Percentiles rank a stretch among this genome's conserved stretches.
phyloP scores from a whole-genome alignment of 2,888 invertebrate species.

The Rhingia rostrata region DNA sequence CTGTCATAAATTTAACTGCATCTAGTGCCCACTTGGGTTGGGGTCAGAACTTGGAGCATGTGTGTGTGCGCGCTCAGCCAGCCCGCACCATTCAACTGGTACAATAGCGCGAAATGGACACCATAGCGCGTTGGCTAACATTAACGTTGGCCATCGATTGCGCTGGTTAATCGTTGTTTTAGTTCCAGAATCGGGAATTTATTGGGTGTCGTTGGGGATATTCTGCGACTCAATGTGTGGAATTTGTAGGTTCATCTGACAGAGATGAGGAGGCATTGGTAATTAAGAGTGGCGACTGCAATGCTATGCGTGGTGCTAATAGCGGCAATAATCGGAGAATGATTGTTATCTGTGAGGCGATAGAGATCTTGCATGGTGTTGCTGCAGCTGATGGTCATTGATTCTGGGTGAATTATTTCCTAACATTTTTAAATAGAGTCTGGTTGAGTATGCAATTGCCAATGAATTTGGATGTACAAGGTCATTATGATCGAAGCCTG shows the following conservation, averaged over 20 bases:
- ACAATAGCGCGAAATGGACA: background rate
- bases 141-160: conserved; percentile 8
- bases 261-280: conserved; percentile 9
- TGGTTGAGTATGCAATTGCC: too few species aligned
- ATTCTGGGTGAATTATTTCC: background rate
- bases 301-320: conserved; percentile 12
- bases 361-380: background rate
- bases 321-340: conserved; percentile 16
- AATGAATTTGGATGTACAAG: too few species aligned
- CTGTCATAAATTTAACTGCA: conserved; percentile 73
- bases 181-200: conserved; percentile 43
- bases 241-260: background rate
- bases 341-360: background rate
- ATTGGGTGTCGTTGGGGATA: conserved; percentile 41
- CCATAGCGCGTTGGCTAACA: conserved; percentile 35
- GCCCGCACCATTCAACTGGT: conserved; percentile 10
- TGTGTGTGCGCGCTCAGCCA: conserved; percentile 1
- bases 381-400: background rate
- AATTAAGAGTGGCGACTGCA: conserved; percentile 29
- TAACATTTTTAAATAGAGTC: background rate
- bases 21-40: conserved; percentile 56
- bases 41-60: conserved; percentile 18
- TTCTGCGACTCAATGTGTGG: background rate
- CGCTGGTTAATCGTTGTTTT: conserved; percentile 38
- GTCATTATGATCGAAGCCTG: too few species aligned